Evolutionary conservation across 2,888 invertebrate genomes (phyloP).

Genomic region (Microchrysa polita): DNA sequence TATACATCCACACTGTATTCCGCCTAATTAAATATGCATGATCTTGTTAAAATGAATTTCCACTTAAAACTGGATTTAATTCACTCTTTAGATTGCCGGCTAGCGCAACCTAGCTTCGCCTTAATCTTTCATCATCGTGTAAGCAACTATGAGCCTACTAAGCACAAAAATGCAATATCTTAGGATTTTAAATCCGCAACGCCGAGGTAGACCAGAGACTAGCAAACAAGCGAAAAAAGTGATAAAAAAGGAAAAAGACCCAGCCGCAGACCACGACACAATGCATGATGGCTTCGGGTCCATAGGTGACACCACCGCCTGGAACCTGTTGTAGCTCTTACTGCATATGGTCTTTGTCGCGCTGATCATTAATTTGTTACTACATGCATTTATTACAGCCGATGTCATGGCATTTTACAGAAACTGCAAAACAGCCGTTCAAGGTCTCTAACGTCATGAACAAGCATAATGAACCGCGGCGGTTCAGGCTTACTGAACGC

Average conservation of each 20-base stretch:
- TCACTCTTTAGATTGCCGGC: not conserved
- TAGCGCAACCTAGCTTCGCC: constrained; percentile 11
- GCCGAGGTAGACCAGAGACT: not conserved
- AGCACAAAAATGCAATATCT: not conserved
- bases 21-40: constrained; percentile 23
- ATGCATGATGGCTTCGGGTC: constrained; percentile 23
- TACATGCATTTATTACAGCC: constrained; percentile 38
- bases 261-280: constrained; percentile 10
- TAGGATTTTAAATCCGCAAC: not conserved
- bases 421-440: constrained; percentile 16
- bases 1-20: not conserved
- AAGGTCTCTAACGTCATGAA: constrained; percentile 41
- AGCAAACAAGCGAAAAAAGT: not conserved
- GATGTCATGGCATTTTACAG: constrained; percentile 2
- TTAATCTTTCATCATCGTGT: not conserved
- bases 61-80: constrained; percentile 17
- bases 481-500: no score
- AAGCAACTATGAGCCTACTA: not conserved
- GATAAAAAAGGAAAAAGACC: not conserved
- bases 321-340: constrained; percentile 35
- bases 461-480: not conserved
- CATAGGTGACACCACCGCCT: constrained; percentile 42
- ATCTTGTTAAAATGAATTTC: not conserved
- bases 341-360: not conserved
- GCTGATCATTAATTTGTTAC: constrained; percentile 43